Evolutionary conservation across 2,797 vertebrate genomes (phyloP).

Genomic region (Dendrocincla fuliginosa): DNA sequence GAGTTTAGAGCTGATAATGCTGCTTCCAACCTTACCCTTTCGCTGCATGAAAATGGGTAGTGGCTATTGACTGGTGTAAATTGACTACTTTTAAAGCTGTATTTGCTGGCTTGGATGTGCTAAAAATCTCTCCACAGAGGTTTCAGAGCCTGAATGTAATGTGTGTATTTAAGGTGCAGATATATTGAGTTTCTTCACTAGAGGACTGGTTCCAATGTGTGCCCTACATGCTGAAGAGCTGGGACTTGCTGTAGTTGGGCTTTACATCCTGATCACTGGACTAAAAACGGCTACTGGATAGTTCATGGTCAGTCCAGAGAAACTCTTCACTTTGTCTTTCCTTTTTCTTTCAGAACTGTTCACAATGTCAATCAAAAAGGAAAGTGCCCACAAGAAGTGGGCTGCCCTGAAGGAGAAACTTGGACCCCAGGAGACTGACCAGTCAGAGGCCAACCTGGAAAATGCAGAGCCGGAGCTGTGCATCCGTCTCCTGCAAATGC

Average conservation of each 20-base stretch:
- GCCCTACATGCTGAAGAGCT: not conserved
- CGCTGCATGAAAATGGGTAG: not conserved
- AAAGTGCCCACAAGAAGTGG: slow-evolving; percentile 90
- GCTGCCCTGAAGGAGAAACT: slow-evolving; percentile 86
- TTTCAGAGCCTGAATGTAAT: not conserved
- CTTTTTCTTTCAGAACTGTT: not conserved
- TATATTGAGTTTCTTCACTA: not conserved
- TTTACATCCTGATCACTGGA: not conserved
- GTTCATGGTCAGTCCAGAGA: not conserved
- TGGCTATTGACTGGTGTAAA: slow-evolving; percentile 16
- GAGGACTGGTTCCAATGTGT: not conserved
- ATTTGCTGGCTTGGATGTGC: not conserved
- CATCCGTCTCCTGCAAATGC: slow-evolving; percentile 93
- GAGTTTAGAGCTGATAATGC: slow-evolving; percentile 15
- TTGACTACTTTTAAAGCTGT: slow-evolving; percentile 4
- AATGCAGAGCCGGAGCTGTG: slow-evolving; percentile 94
- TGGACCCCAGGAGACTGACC: slow-evolving; percentile 88
- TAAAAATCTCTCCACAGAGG: not conserved
- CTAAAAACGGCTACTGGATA: not conserved
- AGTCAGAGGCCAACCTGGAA: slow-evolving; percentile 93
- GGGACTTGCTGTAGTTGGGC: not conserved
- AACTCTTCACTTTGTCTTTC: not conserved
- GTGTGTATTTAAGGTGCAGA: not conserved
- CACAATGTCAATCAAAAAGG: slow-evolving; percentile 87
- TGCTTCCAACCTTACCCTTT: not conserved